A percentile compares a stretch with the other conserved stretches of the same genome.
phyloP scores from a whole-genome alignment of 2,888 invertebrate genomes.

The Reticulitermes lucifugus region DNA sequence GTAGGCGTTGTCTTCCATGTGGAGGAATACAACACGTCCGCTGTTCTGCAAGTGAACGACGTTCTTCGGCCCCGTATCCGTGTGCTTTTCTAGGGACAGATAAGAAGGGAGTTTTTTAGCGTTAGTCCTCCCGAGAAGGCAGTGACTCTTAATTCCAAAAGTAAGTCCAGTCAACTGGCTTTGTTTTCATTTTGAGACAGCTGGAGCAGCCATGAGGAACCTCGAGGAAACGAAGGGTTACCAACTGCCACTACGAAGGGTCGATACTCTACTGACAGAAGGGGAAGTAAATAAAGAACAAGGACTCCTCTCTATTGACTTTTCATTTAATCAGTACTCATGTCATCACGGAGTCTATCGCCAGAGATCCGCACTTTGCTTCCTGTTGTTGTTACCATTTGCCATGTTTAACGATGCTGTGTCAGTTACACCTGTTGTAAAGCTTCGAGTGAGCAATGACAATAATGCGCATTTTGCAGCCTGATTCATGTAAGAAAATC shows the following conservation, averaged over 20 bases:
- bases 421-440: too few relatives aligned
- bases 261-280: too few relatives aligned
- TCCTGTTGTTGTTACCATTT: too few relatives aligned
- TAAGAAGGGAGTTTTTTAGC: not conserved
- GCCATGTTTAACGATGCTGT: too few relatives aligned
- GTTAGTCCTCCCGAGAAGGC: not conserved
- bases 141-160: not conserved
- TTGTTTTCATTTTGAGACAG: not conserved
- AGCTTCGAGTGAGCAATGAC: too few relatives aligned
- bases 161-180: not conserved
- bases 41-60: not conserved
- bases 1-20: not conserved
- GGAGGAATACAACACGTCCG: not conserved
- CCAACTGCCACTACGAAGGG: not conserved
- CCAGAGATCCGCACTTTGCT: too few relatives aligned
- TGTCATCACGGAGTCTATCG: too few relatives aligned
- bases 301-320: too few relatives aligned
- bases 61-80: not conserved
- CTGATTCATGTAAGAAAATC: too few relatives aligned
- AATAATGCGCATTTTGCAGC: too few relatives aligned
- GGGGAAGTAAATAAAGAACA: too few relatives aligned
- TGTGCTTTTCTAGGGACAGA: not conserved
- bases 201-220: not conserved
- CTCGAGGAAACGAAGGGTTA: not conserved
- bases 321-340: too few relatives aligned